Base-by-base conservation (phyloP, 2,888 invertebrate species). In the Carpatolechia fugitivella region DNA sequence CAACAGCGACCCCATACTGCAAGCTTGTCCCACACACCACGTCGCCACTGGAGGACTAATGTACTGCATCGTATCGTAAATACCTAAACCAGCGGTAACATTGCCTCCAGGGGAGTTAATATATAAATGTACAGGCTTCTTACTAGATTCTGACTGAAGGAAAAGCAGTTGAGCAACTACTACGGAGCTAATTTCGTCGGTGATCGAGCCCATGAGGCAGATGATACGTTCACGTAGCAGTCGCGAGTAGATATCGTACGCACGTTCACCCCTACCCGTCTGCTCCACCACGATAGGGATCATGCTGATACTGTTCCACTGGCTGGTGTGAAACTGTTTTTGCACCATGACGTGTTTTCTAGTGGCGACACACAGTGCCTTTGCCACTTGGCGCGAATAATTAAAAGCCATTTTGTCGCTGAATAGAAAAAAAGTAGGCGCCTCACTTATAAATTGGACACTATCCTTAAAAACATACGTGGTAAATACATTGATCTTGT, bases 1-100 rank as follows among this genome's bases (percentile, higher is more conserved):
- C 7, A 99, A 89, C 48, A 99, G 89, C 10, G 98, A 98, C 2
- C 97, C 99, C 99, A 99, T 99, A 64, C 98, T 98, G 72, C 97
- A 97, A 0, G 99, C 99, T 85, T 99, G 99, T 0, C 99, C 99
- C 0, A 96, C 96, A 74, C 96, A 96, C 92, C 99, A 99, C 0
- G 99, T 99, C 4, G 98, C 96, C 29, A 99, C 95, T 0, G 99
- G 99, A 0, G 99, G 98, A 60, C 96, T 93, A 52, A 99, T 97
- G 74, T 99, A 99, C 85, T 99, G 99, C 99, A 99, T 99, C 20
- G 99, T 99, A 77, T 99, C 99, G 74, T 99, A 99, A 69, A 99
- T 99, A 52, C 98, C 99, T 33, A 99, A 89, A 0, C 99, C 99
- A 33, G 99, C 95, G 0, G 99, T 99, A 0, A 99, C 99, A 72